Percentiles rank a stretch among this genome's conserved stretches.
Evolutionary conservation across 1,140 invertebrate species (phyloP).

Genomic region (Yoshiicerus persimilis): DNA sequence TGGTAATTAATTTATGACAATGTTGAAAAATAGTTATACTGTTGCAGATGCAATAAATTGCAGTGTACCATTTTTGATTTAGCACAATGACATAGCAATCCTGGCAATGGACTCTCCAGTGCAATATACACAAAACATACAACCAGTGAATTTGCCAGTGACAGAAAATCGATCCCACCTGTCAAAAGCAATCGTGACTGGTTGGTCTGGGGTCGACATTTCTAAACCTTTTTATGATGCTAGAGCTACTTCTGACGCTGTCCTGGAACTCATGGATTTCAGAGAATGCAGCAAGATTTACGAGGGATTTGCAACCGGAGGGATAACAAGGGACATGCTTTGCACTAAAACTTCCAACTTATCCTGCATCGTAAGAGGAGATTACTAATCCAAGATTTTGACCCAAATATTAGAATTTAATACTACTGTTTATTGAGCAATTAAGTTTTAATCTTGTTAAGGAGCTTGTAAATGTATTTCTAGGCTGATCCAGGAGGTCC

Average conservation of each 20-base stretch:
- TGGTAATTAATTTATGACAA: slow-evolving; percentile 1
- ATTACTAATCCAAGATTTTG: not conserved
- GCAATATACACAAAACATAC: slow-evolving; percentile 69
- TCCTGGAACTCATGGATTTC: slow-evolving; percentile 30
- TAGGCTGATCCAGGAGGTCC: not conserved
- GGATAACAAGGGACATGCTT: slow-evolving; percentile 16
- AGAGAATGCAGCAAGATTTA: slow-evolving; percentile 26
- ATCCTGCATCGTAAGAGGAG: slow-evolving; percentile 25
- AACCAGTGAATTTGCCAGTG: slow-evolving; percentile 57
- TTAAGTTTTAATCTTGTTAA: not conserved
- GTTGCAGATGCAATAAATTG: not conserved
- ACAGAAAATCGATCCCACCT: not conserved
- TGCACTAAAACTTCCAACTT: slow-evolving; percentile 23
- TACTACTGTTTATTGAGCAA: not conserved
- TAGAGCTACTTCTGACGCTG: not conserved
- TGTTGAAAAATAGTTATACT: not conserved
- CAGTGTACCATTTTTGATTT: slow-evolving; percentile 11
- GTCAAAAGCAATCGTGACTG: slow-evolving; percentile 28
- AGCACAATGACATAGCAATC: slow-evolving; percentile 84
- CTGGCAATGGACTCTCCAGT: slow-evolving; percentile 78
- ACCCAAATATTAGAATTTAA: not conserved
- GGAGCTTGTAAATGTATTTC: not conserved
- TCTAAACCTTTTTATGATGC: not conserved
- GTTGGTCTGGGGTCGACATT: slow-evolving; percentile 36
- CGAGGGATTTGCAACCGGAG: slow-evolving; percentile 28